phyloP scores from a whole-genome alignment of 2,888 invertebrate genomes.

The Epistrophe eligans region DNA sequence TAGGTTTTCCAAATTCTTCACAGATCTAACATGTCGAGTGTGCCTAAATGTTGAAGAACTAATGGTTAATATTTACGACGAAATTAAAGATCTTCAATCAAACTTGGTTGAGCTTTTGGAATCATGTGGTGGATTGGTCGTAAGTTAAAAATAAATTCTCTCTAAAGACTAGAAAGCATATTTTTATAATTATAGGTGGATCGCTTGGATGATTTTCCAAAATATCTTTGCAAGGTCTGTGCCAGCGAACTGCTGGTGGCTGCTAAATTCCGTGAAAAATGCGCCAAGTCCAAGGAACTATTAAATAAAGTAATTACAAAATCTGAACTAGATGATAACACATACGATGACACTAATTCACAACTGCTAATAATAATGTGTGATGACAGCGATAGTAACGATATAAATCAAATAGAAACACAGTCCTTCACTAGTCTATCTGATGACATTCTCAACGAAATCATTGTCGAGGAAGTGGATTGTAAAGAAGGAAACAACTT shows the following conservation, averaged over 20 bases:
- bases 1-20: constrained; percentile 42
- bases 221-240: constrained; percentile 82
- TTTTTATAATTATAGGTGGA: constrained; percentile 77
- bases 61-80: constrained; percentile 81
- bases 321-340: not conserved
- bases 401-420: not conserved
- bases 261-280: constrained; percentile 81
- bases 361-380: not conserved
- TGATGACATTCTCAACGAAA: constrained; percentile 51
- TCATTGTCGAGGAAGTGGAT: constrained; percentile 54
- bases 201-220: constrained; percentile 78
- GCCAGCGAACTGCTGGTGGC: constrained; percentile 81
- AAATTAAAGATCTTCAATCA: constrained; percentile 80
- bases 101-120: constrained; percentile 79
- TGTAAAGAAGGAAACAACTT: constrained; percentile 3
- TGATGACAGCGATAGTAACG: not conserved
- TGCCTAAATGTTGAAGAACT: constrained; percentile 80
- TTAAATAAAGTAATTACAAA: constrained; percentile 48
- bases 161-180: not conserved
- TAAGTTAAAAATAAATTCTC: constrained; percentile 39
- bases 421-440: constrained; percentile 12
- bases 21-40: constrained; percentile 80
- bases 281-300: constrained; percentile 78
- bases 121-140: constrained; percentile 79
- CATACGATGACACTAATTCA: not conserved